Percentiles rank a stretch among this genome's conserved stretches.
phyloP scores from a whole-genome alignment of 2,888 invertebrate genomes.

The Odontocerum albicorne region DNA sequence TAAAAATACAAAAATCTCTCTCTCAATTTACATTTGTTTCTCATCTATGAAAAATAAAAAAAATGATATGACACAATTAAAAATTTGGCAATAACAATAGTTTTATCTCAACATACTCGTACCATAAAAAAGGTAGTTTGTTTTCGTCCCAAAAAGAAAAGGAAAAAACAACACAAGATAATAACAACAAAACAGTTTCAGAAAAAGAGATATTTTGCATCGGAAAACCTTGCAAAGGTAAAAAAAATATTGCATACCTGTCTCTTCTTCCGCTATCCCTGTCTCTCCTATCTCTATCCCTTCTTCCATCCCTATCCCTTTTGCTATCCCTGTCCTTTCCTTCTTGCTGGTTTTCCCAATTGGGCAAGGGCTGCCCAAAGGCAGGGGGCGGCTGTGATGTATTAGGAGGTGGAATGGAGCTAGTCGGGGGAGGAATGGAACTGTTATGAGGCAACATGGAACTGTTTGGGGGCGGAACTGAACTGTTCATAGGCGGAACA shows the following conservation, averaged over 20 bases:
- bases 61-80: too few relatives aligned
- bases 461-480: conserved; percentile 19
- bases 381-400: conserved; percentile 34
- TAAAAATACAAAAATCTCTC: too few relatives aligned
- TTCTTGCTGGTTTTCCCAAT: conserved; percentile 37
- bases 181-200: too few relatives aligned
- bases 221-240: too few relatives aligned
- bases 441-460: conserved; percentile 7
- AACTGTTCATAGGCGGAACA: conserved; percentile 16
- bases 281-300: conserved; percentile 36
- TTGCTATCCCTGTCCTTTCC: conserved; percentile 36
- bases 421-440: conserved; percentile 45
- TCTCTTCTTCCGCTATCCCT: conserved; percentile 36
- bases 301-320: conserved; percentile 38
- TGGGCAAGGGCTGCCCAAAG: not conserved
- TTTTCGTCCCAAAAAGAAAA: too few relatives aligned
- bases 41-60: too few relatives aligned
- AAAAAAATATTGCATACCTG: conserved; percentile 27
- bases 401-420: conserved; percentile 9
- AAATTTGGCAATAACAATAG: too few relatives aligned
- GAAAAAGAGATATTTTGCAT: too few relatives aligned
- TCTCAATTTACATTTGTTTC: too few relatives aligned
- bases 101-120: too few relatives aligned
- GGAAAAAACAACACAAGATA: too few relatives aligned
- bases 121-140: too few relatives aligned